Conservation (phyloP, 1,140 invertebrate species). For the Zelostemma sp. region DNA sequence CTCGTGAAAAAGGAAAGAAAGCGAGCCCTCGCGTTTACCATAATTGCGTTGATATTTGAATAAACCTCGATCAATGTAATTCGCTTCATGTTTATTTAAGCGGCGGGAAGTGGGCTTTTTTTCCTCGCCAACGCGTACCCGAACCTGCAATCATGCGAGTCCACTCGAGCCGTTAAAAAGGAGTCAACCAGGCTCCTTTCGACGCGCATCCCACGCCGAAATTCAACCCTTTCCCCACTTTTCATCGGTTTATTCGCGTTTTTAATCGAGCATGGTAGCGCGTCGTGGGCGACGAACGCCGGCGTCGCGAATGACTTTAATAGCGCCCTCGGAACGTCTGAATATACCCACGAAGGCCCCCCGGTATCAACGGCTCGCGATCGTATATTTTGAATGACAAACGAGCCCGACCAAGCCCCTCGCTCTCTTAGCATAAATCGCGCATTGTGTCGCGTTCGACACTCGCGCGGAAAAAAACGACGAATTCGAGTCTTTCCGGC, state of each 20-base stretch:
- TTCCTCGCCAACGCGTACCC: too few relatives aligned
- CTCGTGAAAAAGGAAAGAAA: too few relatives aligned
- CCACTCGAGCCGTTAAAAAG: background rate
- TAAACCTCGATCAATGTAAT: conserved; percentile 2
- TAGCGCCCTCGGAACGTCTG: background rate
- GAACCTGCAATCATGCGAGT: conserved; percentile 3
- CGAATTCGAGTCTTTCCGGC: conserved; percentile 1
- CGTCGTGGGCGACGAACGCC: background rate
- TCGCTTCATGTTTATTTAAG: too few relatives aligned
- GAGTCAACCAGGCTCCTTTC: background rate
- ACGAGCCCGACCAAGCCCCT: background rate
- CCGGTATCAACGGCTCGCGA: background rate
- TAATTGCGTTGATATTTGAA: background rate
- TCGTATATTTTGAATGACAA: conserved; percentile 3
- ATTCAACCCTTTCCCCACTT: conserved; percentile 39
- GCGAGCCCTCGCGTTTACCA: background rate
- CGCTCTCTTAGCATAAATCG: background rate
- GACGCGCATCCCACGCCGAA: conserved; percentile 27
- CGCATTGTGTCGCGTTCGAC: background rate
- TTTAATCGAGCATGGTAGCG: background rate
- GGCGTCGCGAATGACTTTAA: background rate
- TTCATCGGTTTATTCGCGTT: conserved; percentile 33
- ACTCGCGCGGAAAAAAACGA: background rate
- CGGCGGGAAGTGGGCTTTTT: too few relatives aligned
- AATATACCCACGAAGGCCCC: conserved; percentile 1